Evolutionary conservation across 2,113 vertebrate species (phyloP).

Genomic region (Dolichotis patagonum): DNA sequence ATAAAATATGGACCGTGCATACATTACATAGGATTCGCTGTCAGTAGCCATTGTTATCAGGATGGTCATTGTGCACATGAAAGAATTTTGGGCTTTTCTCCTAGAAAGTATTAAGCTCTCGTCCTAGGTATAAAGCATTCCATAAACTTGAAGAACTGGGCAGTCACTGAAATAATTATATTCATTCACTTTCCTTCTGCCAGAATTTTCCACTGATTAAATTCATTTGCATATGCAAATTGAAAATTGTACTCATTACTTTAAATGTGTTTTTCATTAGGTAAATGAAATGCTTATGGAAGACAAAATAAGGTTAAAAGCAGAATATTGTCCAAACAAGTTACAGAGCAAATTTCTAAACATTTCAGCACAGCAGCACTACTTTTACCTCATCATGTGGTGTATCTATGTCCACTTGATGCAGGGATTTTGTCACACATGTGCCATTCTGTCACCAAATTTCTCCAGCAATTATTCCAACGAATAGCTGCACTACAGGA

Average conservation of each 20-base stretch:
- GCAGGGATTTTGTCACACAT: neutral
- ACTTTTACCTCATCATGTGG: neutral
- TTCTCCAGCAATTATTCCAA: neutral
- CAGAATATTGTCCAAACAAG: slow-evolving; percentile 76
- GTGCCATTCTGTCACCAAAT: neutral
- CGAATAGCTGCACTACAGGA: neutral
- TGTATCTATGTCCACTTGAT: neutral
- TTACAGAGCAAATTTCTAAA: slow-evolving; percentile 43
- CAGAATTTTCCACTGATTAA: slow-evolving; percentile 85
- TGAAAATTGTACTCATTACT: slow-evolving; percentile 84
- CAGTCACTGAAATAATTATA: slow-evolving; percentile 79
- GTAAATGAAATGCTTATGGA: slow-evolving; percentile 84
- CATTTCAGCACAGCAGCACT: slow-evolving; percentile 40
- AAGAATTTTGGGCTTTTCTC: fast-evolving
- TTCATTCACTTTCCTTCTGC: slow-evolving; percentile 74
- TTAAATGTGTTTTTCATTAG: slow-evolving; percentile 88
- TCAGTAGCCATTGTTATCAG: neutral
- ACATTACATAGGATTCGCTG: neutral
- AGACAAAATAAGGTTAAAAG: slow-evolving; percentile 77
- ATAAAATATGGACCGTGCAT: neutral
- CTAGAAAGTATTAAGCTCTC: slow-evolving; percentile 17
- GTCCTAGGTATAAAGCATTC: slow-evolving; percentile 48
- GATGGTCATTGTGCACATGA: neutral
- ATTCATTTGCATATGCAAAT: slow-evolving; percentile 86
- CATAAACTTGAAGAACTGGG: slow-evolving; percentile 55